Evolutionary conservation across 2,888 invertebrate species (phyloP).

Genomic region (Fragum sueziense): DNA sequence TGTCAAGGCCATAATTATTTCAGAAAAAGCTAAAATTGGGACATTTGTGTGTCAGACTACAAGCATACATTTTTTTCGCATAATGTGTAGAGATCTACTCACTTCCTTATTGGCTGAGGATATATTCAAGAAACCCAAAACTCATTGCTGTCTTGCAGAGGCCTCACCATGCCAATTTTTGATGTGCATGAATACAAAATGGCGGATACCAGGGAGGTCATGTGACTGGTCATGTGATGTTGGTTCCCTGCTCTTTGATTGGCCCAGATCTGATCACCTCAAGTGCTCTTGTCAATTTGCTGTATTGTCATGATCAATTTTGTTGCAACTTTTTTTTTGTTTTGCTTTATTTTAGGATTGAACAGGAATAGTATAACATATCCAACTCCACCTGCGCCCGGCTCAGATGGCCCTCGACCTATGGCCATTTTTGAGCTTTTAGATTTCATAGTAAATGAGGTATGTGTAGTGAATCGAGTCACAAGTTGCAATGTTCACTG

Average conservation of each 20-base stretch:
- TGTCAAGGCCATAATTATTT: no score
- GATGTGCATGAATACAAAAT: background rate
- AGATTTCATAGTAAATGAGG: conserved; percentile 99
- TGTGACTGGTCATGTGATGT: conserved; percentile 10
- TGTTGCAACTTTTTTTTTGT: conserved; percentile 57
- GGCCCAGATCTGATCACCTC: background rate
- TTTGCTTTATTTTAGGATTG: conserved; percentile 70
- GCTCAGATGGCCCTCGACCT: conserved; percentile 84
- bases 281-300: conserved; percentile 28
- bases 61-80: no score
- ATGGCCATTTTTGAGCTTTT: conserved; percentile 99
- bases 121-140: conserved; percentile 11
- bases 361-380: conserved; percentile 76
- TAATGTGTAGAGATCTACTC: conserved; percentile 2
- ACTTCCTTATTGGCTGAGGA: background rate
- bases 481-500: conserved; percentile 23
- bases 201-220: conserved; percentile 1
- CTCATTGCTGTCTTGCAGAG: conserved; percentile 24
- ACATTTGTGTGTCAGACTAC: no score
- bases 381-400: conserved; percentile 65
- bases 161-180: conserved; percentile 5
- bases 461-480: conserved; percentile 71
- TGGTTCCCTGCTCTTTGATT: background rate
- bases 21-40: no score
- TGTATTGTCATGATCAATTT: conserved; percentile 55